A percentile compares a stretch with the other conserved stretches of the same genome.
Evolutionary conservation across 2,797 vertebrate genomes (phyloP).

Genomic region (Karalla daura): DNA sequence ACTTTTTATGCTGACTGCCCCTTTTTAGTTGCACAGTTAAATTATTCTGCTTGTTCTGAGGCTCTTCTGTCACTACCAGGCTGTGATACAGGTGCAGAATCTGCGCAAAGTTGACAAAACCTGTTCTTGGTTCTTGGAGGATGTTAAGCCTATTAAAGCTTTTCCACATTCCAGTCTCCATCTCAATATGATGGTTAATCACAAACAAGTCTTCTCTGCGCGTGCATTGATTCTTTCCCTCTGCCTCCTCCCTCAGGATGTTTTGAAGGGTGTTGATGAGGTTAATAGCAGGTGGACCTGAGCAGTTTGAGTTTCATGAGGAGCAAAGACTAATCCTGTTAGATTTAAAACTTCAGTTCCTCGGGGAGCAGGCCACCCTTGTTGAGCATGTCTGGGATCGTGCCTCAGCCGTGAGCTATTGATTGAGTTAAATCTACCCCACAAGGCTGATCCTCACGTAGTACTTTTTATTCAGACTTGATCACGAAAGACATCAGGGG

Average conservation of each 20-base stretch:
- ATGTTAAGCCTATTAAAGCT: neutral
- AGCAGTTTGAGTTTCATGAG: neutral
- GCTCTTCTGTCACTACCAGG: constrained; percentile 3
- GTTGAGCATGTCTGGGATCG: no score
- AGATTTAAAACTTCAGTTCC: neutral
- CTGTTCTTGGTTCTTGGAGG: neutral
- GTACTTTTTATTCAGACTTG: neutral
- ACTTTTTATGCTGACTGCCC: constrained; percentile 69
- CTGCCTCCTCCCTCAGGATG: neutral
- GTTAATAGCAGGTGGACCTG: neutral
- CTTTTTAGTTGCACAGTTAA: constrained; percentile 39
- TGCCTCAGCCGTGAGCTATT: no score
- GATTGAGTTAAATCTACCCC: neutral
- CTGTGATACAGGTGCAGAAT: constrained; percentile 14
- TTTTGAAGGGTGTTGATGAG: no score
- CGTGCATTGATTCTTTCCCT: neutral
- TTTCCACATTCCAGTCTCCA: no score
- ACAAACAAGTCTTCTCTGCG: no score
- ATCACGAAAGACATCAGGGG: neutral
- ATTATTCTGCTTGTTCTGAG: constrained; percentile 34
- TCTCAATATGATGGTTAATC: no score
- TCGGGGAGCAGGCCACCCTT: neutral
- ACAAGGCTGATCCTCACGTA: neutral
- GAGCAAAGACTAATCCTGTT: constrained; percentile 7
- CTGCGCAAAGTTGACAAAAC: neutral